Evolutionary conservation across 2,888 invertebrate species (phyloP).

Genomic region (Parnassius smintheus): DNA sequence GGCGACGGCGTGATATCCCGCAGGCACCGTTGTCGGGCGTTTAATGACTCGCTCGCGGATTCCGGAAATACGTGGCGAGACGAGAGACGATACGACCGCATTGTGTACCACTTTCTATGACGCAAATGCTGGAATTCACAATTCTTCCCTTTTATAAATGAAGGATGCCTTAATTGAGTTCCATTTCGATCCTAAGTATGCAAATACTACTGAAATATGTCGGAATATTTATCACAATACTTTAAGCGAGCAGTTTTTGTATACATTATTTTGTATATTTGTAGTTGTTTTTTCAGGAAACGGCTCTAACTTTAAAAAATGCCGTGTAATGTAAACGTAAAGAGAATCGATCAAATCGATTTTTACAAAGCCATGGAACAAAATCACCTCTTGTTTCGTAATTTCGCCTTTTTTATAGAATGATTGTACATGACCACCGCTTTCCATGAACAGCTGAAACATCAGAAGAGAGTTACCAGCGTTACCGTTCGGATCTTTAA

Average conservation of each 20-base stretch:
- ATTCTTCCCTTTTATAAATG: slow-evolving; percentile 58
- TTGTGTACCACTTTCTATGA: slow-evolving; percentile 75
- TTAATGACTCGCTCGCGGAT: slow-evolving; percentile 73
- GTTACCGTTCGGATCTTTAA: too few species aligned
- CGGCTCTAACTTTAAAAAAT: too few species aligned
- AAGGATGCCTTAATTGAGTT: slow-evolving; percentile 36
- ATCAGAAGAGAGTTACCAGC: too few species aligned
- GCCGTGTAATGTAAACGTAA: too few species aligned
- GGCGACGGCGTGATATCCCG: slow-evolving; percentile 36
- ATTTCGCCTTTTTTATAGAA: too few species aligned
- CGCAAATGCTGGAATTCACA: slow-evolving; percentile 73
- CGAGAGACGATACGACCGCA: slow-evolving; percentile 72
- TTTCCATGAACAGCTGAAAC: too few species aligned
- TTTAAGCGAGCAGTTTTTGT: background rate
- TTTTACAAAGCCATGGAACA: too few species aligned
- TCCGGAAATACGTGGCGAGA: slow-evolving; percentile 73
- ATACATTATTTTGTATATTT: too few species aligned
- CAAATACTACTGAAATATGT: slow-evolving; percentile 27
- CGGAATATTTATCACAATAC: slow-evolving; percentile 2
- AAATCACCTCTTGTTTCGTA: too few species aligned
- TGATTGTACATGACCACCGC: too few species aligned
- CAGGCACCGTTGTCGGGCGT: slow-evolving; percentile 47
- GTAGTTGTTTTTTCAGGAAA: too few species aligned
- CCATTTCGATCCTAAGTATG: slow-evolving; percentile 24
- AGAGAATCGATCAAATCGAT: too few species aligned